Base-by-base conservation (phyloP, 2,888 invertebrate species). In the Callinectes sapidus region DNA sequence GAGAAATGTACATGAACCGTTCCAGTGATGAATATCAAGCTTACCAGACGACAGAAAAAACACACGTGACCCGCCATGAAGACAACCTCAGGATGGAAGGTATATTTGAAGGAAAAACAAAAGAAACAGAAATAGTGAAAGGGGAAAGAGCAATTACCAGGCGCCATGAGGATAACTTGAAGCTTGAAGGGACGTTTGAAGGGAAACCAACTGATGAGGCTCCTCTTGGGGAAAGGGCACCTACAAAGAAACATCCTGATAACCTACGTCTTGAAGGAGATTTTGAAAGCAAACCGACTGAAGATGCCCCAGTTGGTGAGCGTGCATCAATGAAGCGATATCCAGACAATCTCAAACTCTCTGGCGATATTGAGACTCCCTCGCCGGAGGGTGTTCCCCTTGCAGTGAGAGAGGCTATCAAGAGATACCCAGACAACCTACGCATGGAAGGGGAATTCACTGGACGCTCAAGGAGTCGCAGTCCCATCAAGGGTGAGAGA, bases 221-320 rank as follows among this genome's bases (percentile, higher is more conserved):
- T 81, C 96, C 96, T 2, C 96, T 61, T n/a, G 91, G 94, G 39
- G 94, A 94, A 28, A 94, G 95, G 48, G 94, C 94, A 35, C 95
- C 95, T n/a, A 93, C 95, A 35, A 94, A 94, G 61, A 95, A 95
- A 35, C 93, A 95, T 87, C 94, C 97, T 95, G 97, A 97, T 95
- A 97, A 97, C 95, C 96, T 98, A 87, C 97, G 97, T 91, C 96
- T 97, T 95, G 97, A 97, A 95, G 97, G 97, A 23, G 92, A 93
- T n/a, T 94, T 94, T 91, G 94, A 93, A 88, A 91, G 92, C 16
- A 89, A 86, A 23, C 71, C 89, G 35, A n/a, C 48, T 42, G 39
- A 95, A 96, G 96, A 90, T 6, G 91, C 89, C 54, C 92, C 94
- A 95, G 61, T 96, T 95, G 96, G 96, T 28, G 96, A 96, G 71